Percentiles rank a stretch among this genome's conserved stretches.
Evolutionary conservation across 2,888 invertebrate species (phyloP).

Genomic region (Lydus trimaculatus): DNA sequence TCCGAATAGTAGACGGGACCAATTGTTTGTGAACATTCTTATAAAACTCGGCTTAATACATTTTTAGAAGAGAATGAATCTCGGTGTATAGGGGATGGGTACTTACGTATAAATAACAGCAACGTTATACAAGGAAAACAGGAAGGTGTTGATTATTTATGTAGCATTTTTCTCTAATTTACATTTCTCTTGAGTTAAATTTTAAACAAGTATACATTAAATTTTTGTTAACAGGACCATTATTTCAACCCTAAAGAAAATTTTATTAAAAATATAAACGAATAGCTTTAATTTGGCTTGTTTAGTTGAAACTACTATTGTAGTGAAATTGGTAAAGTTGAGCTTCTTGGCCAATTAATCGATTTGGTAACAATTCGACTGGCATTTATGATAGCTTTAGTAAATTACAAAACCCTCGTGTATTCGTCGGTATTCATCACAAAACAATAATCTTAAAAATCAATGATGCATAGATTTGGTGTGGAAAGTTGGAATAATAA

Average conservation of each 20-base stretch:
- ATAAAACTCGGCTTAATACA: constrained; percentile 56
- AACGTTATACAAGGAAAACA: constrained; percentile 53
- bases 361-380: constrained; percentile 10
- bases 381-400: neutral
- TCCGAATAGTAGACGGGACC: constrained; percentile 47
- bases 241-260: constrained; percentile 32
- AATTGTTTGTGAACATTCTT: constrained; percentile 54
- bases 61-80: constrained; percentile 48
- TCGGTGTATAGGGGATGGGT: neutral
- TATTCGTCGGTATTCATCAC: constrained; percentile 41
- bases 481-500: constrained; percentile 48
- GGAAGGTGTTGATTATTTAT: constrained; percentile 60
- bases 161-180: constrained; percentile 59
- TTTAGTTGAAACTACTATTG: no score
- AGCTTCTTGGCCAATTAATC: neutral
- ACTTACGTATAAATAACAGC: constrained; percentile 52
- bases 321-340: neutral
- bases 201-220: constrained; percentile 54
- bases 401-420: constrained; percentile 25
- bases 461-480: constrained; percentile 46
- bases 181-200: constrained; percentile 58
- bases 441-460: constrained; percentile 52
- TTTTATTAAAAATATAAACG: no score
- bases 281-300: no score
- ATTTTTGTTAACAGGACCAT: constrained; percentile 55